These are phyloP conservation scores for Sanderia malayensis DNA, from an alignment of 30 jellyfish, hydroid and myxozoan species.

Conservation along the genomic window DNA sequence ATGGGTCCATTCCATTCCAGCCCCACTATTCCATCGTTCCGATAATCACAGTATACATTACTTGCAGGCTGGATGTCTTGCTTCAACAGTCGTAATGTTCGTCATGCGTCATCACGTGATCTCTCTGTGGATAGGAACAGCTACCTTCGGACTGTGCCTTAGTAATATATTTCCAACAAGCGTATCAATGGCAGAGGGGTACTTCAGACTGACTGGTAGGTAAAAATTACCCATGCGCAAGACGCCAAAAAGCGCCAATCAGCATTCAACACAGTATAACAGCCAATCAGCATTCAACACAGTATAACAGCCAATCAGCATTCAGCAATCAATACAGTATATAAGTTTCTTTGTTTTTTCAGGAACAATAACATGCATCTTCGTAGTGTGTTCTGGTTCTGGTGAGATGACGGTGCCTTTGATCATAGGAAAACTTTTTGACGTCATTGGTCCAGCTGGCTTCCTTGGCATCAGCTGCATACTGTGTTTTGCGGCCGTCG, in stretches of 20 bases:
- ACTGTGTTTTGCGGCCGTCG: constrained; percentile 87
- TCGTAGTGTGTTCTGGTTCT: constrained; percentile 92
- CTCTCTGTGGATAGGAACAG: constrained; percentile 98
- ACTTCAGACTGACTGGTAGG: constrained; percentile 90
- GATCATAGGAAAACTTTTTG: constrained; percentile 90
- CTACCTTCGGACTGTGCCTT: constrained; percentile 96
- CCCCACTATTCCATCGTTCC: too few relatives aligned
- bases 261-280: too few relatives aligned
- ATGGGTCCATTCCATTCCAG: too few relatives aligned
- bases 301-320: too few relatives aligned
- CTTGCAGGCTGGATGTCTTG: constrained; percentile 81
- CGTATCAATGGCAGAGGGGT: constrained; percentile 98
- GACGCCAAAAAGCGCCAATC: too few relatives aligned
- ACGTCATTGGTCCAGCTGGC: constrained; percentile 93
- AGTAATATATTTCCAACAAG: constrained; percentile 98
- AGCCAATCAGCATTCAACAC: too few relatives aligned
- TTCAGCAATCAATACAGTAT: too few relatives aligned
- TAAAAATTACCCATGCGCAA: too few relatives aligned
- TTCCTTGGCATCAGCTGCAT: constrained; percentile 86
- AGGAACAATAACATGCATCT: constrained; percentile 97
- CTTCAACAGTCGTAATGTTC: constrained; percentile 83
- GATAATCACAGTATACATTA: too few relatives aligned
- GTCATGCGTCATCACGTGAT: constrained; percentile 63
- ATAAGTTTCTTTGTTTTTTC: too few relatives aligned
- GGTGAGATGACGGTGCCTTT: constrained; percentile 98